Evolutionary conservation across 2,888 invertebrate species (phyloP).

Genomic region (Drosophila picticornis): DNA sequence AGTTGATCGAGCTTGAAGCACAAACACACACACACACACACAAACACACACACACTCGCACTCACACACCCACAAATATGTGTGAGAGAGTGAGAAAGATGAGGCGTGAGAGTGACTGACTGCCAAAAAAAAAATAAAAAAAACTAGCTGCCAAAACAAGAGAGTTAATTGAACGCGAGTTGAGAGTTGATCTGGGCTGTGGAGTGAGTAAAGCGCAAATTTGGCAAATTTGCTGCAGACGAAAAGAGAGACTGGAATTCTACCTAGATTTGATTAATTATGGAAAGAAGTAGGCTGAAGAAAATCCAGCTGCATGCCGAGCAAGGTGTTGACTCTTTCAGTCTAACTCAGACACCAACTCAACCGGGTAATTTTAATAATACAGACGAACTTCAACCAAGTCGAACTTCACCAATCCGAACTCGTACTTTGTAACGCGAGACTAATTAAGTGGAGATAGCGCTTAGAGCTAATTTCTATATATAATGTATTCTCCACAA

Average conservation of each 20-base stretch:
- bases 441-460: not conserved
- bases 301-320: not conserved
- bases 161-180: conserved; percentile 10
- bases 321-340: not conserved
- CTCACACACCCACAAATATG: not conserved
- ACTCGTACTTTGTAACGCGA: not conserved
- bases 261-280: not conserved
- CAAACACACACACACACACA: conserved; percentile 13
- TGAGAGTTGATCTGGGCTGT: conserved; percentile 18
- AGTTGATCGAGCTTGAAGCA: conserved; percentile 51
- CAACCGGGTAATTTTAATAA: not conserved
- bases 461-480: not conserved
- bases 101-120: conserved; percentile 14
- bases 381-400: not conserved
- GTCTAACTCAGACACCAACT: not conserved
- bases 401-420: not conserved
- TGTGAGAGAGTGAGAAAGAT: conserved; percentile 6
- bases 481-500: not conserved
- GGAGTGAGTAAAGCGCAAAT: not conserved
- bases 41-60: conserved; percentile 1
- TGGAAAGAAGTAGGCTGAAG: conserved; percentile 10
- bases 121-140: conserved; percentile 36
- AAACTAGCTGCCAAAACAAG: conserved; percentile 24
- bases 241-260: conserved; percentile 4
- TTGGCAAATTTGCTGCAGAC: conserved; percentile 1